Evolutionary conservation across 2,888 invertebrate genomes (phyloP).

Genomic region (Rotaria socialis): DNA sequence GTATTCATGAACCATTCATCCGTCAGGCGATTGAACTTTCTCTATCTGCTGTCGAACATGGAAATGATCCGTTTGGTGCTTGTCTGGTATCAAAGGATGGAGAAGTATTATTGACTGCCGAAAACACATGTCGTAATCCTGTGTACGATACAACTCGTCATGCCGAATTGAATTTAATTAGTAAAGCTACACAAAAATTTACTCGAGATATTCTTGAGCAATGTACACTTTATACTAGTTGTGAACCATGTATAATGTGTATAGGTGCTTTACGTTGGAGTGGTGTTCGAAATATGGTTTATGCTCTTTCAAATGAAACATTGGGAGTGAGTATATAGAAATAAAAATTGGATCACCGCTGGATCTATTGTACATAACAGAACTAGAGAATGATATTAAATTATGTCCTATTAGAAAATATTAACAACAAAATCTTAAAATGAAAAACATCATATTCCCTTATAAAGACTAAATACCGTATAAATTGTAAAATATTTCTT

Average conservation of each 20-base stretch:
- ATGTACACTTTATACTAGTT: conserved; percentile 4
- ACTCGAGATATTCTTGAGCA: background rate
- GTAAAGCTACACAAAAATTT: conserved; percentile 2
- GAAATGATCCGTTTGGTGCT: conserved; percentile 24
- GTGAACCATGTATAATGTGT: conserved; percentile 34
- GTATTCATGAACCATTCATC: background rate
- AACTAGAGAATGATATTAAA: no score
- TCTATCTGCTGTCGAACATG: background rate
- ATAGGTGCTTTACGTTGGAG: background rate
- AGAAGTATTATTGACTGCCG: conserved; percentile 7
- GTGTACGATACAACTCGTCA: background rate
- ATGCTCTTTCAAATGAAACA: background rate
- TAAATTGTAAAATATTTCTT: background rate
- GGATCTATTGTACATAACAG: no score
- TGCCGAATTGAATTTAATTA: conserved; percentile 30
- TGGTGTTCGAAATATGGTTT: background rate
- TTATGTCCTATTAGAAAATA: no score
- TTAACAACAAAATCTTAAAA: no score
- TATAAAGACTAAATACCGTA: no score
- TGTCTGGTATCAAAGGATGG: conserved; percentile 18
- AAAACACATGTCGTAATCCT: background rate
- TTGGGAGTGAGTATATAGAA: background rate
- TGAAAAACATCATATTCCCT: no score
- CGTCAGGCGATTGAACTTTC: background rate
- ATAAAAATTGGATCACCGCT: background rate